A percentile compares a stretch with the other conserved stretches of the same genome.
phyloP scores from a whole-genome alignment of 2,797 vertebrate genomes.

The Cynopterus sphinx region DNA sequence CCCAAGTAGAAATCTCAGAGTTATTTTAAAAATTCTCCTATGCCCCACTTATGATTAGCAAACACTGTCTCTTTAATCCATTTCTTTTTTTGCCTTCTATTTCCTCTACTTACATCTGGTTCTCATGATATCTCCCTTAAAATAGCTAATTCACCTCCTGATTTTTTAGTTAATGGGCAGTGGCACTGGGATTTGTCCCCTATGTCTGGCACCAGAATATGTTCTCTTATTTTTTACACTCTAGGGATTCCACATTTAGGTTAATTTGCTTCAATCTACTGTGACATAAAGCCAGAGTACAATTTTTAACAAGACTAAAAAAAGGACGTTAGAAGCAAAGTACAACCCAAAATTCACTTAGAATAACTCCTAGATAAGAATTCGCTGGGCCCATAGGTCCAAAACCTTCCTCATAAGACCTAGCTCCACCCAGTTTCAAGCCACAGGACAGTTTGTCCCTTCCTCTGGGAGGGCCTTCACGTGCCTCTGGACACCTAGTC shows the following conservation, averaged over 20 bases:
- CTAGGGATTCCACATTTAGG: background rate
- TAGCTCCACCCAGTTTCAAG: background rate
- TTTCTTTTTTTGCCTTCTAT: background rate
- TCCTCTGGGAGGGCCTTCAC: background rate
- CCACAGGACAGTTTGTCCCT: background rate
- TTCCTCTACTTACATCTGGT: background rate
- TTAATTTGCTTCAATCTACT: background rate
- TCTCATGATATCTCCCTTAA: background rate
- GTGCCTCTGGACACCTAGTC: background rate
- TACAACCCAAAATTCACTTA: background rate
- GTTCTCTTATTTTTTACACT: background rate
- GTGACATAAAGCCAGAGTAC: background rate
- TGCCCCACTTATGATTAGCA: background rate
- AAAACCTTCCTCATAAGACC: background rate
- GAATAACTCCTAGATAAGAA: background rate
- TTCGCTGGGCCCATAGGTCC: background rate
- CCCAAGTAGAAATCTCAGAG: background rate
- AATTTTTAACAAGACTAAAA: slow-evolving; percentile 7
- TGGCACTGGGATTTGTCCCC: background rate
- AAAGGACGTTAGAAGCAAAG: background rate
- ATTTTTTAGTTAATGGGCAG: slow-evolving; percentile 9
- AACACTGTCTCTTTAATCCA: background rate
- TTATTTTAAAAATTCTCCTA: background rate
- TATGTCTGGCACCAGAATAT: background rate
- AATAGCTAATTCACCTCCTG: background rate